Conservation (phyloP, 2,888 invertebrate species). For the Adelognathus sp. region DNA sequence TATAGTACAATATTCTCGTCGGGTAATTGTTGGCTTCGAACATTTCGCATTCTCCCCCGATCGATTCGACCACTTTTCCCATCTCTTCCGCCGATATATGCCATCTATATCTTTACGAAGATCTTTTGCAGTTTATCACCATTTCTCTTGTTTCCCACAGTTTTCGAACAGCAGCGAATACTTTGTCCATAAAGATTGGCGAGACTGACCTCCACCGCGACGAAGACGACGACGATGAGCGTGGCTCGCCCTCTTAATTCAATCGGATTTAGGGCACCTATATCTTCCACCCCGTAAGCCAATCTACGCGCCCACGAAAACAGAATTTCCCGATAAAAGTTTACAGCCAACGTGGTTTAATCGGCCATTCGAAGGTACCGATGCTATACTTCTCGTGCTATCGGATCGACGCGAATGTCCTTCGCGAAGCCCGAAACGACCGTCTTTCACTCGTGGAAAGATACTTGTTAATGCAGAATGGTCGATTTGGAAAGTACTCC, state of each 20-base stretch:
- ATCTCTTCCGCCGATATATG: not conserved
- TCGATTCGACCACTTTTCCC: constrained; percentile 10
- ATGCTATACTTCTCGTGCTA: not conserved
- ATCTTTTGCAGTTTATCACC: not conserved
- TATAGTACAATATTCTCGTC: constrained; percentile 59
- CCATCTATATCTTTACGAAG: not conserved
- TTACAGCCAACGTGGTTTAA: constrained; percentile 27
- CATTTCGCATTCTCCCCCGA: constrained; percentile 9
- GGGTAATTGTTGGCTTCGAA: constrained; percentile 50
- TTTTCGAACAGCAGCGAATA: no score
- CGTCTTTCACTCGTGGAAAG: not conserved
- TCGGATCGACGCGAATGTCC: not conserved
- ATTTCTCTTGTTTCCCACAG: no score
- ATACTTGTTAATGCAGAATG: constrained; percentile 13
- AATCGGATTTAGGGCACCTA: constrained; percentile 1
- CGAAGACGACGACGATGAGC: not conserved
- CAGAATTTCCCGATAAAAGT: constrained; percentile 30
- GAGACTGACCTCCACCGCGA: not conserved
- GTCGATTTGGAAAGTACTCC: not conserved
- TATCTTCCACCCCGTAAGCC: not conserved
- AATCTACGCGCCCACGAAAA: not conserved
- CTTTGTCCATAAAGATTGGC: constrained; percentile 4
- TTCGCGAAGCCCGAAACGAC: not conserved
- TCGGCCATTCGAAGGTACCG: constrained; percentile 8
- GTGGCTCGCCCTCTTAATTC: not conserved